Conservation (phyloP, 2,797 vertebrate genomes). For the Danio albolineatus region DNA sequence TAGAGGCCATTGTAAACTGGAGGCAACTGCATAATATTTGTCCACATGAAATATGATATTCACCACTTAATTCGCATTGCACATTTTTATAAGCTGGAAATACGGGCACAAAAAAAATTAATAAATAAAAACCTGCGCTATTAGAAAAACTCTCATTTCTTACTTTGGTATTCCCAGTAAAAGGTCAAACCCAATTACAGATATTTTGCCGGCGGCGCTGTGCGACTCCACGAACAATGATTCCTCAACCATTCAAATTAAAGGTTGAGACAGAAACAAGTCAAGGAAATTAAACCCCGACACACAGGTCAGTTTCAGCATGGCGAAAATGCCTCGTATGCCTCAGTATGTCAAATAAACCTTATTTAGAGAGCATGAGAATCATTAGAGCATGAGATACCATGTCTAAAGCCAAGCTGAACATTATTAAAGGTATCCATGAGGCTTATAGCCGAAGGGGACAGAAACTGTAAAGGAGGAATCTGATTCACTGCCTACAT, state of each 20-base stretch:
- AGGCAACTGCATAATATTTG: background rate
- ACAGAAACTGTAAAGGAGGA: constrained; percentile 21
- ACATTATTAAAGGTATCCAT: constrained; percentile 46
- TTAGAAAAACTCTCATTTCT: constrained; percentile 59
- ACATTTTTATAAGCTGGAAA: background rate
- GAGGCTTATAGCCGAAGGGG: constrained; percentile 8
- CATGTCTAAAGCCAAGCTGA: constrained; percentile 34
- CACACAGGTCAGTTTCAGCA: constrained; percentile 55
- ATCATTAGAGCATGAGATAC: constrained; percentile 35
- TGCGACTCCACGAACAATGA: constrained; percentile 61
- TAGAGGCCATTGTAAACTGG: background rate
- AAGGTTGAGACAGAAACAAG: constrained; percentile 59
- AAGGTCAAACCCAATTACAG: constrained; percentile 64
- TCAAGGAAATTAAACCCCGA: constrained; percentile 55
- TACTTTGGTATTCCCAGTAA: constrained; percentile 59
- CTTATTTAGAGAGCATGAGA: constrained; percentile 46
- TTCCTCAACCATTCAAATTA: constrained; percentile 62
- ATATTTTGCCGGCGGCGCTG: constrained; percentile 53
- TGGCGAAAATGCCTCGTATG: constrained; percentile 46
- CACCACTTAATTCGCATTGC: background rate
- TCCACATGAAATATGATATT: background rate
- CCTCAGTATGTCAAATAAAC: constrained; percentile 42
- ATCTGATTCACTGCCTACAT: constrained; percentile 14
- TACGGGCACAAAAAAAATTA: constrained; percentile 13
- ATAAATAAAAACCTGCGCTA: too few species aligned